Evolutionary conservation across 2,888 invertebrate species (phyloP).

Genomic region (Pachymerium ferrugineum): DNA sequence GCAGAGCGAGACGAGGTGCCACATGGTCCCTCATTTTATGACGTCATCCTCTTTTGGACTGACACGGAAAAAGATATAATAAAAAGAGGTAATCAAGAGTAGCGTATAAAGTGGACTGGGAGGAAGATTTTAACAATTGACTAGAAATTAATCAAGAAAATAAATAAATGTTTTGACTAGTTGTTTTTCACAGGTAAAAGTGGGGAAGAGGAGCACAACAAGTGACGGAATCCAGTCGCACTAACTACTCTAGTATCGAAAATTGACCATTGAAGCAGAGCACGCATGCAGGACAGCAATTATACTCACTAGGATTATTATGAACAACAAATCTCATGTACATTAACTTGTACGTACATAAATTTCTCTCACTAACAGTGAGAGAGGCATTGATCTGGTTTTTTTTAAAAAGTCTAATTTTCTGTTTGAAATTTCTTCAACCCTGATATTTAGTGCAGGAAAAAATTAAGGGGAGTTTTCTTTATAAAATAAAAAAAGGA

Average conservation of each 20-base stretch:
- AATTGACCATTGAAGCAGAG: slow-evolving; percentile 12
- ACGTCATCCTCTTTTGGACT: slow-evolving; percentile 14
- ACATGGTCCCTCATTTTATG: slow-evolving; percentile 15
- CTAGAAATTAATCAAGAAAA: background rate
- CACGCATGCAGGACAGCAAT: slow-evolving; percentile 29
- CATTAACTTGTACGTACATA: slow-evolving; percentile 35
- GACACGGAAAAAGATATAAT: slow-evolving; percentile 13
- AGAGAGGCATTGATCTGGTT: slow-evolving; percentile 27
- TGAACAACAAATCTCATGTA: slow-evolving; percentile 33
- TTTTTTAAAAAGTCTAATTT: slow-evolving; percentile 17
- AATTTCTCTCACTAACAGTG: slow-evolving; percentile 34
- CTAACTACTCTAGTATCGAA: slow-evolving; percentile 6
- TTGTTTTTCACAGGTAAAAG: background rate
- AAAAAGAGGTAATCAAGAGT: slow-evolving; percentile 5
- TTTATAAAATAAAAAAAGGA: background rate
- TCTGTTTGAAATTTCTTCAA: background rate
- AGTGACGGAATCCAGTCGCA: slow-evolving; percentile 12
- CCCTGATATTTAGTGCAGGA: background rate
- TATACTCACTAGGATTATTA: slow-evolving; percentile 28
- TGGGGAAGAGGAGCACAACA: slow-evolving; percentile 1
- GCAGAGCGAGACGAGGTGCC: slow-evolving; percentile 18
- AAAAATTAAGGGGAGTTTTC: background rate
- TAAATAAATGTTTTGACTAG: background rate
- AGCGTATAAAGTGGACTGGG: slow-evolving; percentile 16
- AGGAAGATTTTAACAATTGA: slow-evolving; percentile 6